Conservation (phyloP, 1,140 invertebrate species). For the Cotesia vestalis region DNA sequence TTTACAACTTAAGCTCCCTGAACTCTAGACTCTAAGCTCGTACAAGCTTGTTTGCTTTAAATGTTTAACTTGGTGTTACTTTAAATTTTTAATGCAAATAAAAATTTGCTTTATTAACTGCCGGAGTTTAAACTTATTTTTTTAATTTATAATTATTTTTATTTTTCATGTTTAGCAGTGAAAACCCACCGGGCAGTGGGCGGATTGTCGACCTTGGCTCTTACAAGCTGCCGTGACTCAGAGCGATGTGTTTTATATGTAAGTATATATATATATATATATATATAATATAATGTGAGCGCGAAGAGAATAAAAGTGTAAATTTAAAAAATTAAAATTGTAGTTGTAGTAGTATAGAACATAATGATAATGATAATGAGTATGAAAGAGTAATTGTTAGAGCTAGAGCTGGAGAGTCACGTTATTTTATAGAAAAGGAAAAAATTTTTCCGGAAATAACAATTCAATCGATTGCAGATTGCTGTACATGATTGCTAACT, state of each 20-base stretch:
- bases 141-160: too few species aligned
- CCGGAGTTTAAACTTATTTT: too few species aligned
- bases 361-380: neutral
- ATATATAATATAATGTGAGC: too few species aligned
- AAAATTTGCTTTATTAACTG: too few species aligned
- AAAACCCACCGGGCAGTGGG: conserved; percentile 9
- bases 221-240: neutral
- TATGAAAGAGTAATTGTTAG: neutral
- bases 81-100: too few species aligned
- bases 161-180: neutral
- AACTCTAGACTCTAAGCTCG: too few species aligned
- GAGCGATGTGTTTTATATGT: neutral
- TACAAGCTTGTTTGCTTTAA: too few species aligned
- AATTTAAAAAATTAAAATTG: neutral
- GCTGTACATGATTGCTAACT: neutral
- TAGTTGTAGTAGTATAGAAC: too few species aligned
- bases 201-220: conserved; percentile 11
- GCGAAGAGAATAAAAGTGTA: too few species aligned
- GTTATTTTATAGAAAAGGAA: neutral
- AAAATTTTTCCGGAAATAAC: conserved; percentile 22
- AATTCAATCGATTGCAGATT: conserved; percentile 2
- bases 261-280: too few species aligned
- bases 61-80: too few species aligned
- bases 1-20: too few species aligned
- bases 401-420: neutral